Conservation (phyloP, 2,113 vertebrate genomes). For the Engystomops pustulosus region DNA sequence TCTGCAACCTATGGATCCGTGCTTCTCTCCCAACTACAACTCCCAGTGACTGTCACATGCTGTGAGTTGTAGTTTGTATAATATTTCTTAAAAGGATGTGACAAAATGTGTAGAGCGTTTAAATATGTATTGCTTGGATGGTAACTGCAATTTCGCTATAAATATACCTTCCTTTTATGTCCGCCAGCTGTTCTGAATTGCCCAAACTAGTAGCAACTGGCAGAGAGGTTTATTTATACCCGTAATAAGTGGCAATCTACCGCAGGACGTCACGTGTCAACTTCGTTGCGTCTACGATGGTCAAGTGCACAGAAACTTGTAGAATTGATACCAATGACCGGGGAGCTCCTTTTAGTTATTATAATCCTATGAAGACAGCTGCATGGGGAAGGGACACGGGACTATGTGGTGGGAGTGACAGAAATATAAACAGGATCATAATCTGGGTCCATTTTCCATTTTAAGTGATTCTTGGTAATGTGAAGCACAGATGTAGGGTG, state of each 20-base stretch:
- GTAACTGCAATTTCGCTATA: not conserved
- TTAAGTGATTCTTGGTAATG: constrained; percentile 30
- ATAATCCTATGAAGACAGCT: not conserved
- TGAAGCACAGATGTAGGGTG: constrained; percentile 21
- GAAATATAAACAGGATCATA: constrained; percentile 1
- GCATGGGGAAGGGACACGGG: not conserved
- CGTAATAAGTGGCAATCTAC: not conserved
- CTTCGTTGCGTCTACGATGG: not conserved
- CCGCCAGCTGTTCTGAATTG: not conserved
- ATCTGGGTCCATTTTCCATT: constrained; percentile 36
- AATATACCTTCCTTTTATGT: constrained; percentile 1
- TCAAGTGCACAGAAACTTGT: not conserved
- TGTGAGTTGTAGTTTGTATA: not conserved
- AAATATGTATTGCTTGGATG: too few relatives aligned
- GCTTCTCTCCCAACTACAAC: not conserved
- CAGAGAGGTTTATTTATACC: constrained; percentile 2
- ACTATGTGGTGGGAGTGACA: not conserved
- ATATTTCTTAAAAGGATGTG: not conserved
- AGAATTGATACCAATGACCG: constrained; percentile 4
- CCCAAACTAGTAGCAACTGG: constrained; percentile 12
- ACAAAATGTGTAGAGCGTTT: not conserved
- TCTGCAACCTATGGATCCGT: too few relatives aligned
- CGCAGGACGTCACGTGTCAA: constrained; percentile 1
- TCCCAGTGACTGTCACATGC: not conserved
- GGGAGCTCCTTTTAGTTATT: not conserved